Evolutionary conservation across 2,888 invertebrate species (phyloP).

Genomic region (Stegophylla sp.): DNA sequence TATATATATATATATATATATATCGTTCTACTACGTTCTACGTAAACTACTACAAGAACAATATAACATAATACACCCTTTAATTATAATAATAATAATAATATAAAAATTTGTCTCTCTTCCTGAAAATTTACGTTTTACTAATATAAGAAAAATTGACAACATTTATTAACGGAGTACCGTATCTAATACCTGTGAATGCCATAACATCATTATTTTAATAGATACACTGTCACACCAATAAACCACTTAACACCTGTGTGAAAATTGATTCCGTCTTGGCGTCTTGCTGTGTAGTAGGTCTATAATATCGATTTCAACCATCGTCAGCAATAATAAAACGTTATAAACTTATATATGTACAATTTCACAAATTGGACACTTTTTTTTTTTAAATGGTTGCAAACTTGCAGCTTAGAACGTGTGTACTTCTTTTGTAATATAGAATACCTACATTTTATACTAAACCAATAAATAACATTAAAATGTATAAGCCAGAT

Average conservation of each 20-base stretch:
- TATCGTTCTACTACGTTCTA: too few species aligned
- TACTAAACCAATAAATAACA: too few species aligned
- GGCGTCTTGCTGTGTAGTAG: neutral
- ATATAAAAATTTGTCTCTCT: neutral
- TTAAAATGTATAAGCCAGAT: too few species aligned
- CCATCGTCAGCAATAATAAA: slow-evolving; percentile 18
- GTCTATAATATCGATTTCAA: neutral
- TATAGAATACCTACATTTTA: too few species aligned
- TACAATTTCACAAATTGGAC: slow-evolving; percentile 1
- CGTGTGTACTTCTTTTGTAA: too few species aligned
- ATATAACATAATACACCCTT: neutral
- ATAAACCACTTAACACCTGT: slow-evolving; percentile 42
- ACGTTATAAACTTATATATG: neutral
- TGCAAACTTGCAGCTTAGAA: too few species aligned
- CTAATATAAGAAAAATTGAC: slow-evolving; percentile 13
- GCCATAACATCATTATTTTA: slow-evolving; percentile 43
- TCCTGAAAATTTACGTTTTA: neutral
- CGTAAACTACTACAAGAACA: slow-evolving; percentile 3
- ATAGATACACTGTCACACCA: slow-evolving; percentile 34
- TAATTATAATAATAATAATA: neutral
- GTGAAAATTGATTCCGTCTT: slow-evolving; percentile 39
- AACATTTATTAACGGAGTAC: slow-evolving; percentile 18
- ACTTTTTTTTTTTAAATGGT: neutral
- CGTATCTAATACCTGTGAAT: slow-evolving; percentile 35
- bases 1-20: too few species aligned